Evolutionary conservation across 1,140 invertebrate species (phyloP), one percentile per base, ranked within the genome.

Genomic region (Hyles vespertilio): DNA sequence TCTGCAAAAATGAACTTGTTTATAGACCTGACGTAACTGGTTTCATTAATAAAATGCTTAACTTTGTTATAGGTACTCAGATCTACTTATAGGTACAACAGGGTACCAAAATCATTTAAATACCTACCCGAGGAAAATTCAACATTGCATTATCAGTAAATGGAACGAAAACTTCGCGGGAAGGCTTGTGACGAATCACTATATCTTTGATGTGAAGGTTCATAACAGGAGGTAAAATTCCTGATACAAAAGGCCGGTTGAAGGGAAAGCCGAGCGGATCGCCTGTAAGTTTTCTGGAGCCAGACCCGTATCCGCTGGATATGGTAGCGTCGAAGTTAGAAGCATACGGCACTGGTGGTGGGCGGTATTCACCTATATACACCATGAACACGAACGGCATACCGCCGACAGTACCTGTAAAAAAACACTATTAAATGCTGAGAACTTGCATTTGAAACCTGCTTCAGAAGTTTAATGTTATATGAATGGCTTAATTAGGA

Each of bases 321-420:
- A 63, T 5, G 0, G 57, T 59, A 10, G 74, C 69, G 56, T 81
- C 70, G 32, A 65, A 73, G 22, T 67, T 76, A 32, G 60, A 69
- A 7, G 71, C 74, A 43, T 55, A 60, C 0, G 67, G 60, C 33
- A 73, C 58, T 32, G 75, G 73, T 22, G 79, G 72, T 32, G 74
- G 63, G 1, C 59, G 59, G 63, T 77, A 81, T 49, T 92, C 91
- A 47, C 87, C 89, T 51, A 94, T 91, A 67, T 92, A 90, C 10
- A 93, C 91, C 84, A 92, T 91, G 46, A 95, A 81, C 54, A 92
- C 88, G 84, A 91, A 94, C 4, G 91, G 79, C 78, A 92, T 89
- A 64, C 94, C 94, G 58, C 90, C 91, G 56, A 81, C 70, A 54
- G 73, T 76, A 74, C 85, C 81, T 88, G 59, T 6, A 54, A 61